Conservation (phyloP, 2,888 invertebrate genomes). For the Gasteruption jaculator region DNA sequence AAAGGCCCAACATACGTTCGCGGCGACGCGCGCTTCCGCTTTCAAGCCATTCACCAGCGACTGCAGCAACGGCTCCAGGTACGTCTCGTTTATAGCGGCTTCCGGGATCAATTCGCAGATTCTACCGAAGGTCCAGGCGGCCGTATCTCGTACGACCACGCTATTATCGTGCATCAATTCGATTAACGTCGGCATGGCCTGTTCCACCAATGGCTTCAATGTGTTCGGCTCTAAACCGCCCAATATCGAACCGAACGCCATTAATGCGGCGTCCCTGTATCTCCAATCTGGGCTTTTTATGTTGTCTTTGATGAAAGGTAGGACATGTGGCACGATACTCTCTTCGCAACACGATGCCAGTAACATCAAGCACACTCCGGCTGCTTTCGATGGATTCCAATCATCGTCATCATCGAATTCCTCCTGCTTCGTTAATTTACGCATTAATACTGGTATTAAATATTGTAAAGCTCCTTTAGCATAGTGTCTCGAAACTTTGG, state of each 20-base stretch:
- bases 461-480: slow-evolving; percentile 97
- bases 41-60: slow-evolving; percentile 81
- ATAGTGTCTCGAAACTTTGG: slow-evolving; percentile 89
- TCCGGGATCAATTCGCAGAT: slow-evolving; percentile 97
- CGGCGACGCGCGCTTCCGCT: slow-evolving; percentile 93
- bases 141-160: slow-evolving; percentile 93
- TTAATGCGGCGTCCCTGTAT: slow-evolving; percentile 91
- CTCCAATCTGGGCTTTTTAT: slow-evolving; percentile 93
- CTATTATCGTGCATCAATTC: slow-evolving; percentile 90
- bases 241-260: slow-evolving; percentile 95
- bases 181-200: slow-evolving; percentile 94
- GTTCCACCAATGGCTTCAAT: slow-evolving; percentile 89
- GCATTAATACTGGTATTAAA: slow-evolving; percentile 89
- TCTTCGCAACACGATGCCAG: slow-evolving; percentile 97
- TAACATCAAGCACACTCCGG: slow-evolving; percentile 97
- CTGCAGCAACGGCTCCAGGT: slow-evolving; percentile 76
- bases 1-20: slow-evolving; percentile 99
- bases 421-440: slow-evolving; percentile 93
- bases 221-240: slow-evolving; percentile 86
- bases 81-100: slow-evolving; percentile 84
- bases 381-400: slow-evolving; percentile 99
- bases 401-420: slow-evolving; percentile 98
- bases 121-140: slow-evolving; percentile 97
- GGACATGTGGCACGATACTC: slow-evolving; percentile 89
- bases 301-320: slow-evolving; percentile 94